Base-by-base conservation (phyloP, 2,113 vertebrate species). In the Oncorhynchus gorbuscha region DNA sequence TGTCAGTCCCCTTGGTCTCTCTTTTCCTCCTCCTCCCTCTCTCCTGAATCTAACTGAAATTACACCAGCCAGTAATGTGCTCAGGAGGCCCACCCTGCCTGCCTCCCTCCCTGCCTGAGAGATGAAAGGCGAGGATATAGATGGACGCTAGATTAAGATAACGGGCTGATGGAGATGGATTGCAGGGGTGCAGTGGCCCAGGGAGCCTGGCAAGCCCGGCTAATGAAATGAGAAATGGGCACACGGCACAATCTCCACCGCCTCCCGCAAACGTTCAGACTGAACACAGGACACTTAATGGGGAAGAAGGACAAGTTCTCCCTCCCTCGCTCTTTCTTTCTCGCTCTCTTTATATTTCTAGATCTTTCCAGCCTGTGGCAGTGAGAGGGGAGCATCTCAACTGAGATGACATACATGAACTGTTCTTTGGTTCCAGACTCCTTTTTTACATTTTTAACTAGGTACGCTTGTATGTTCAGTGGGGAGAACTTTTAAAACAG, bases 211-310 rank as follows among this genome's bases (percentile, higher is more conserved):
- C 32, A 35, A 35, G 30, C 20, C 28, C 16, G 16, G 69, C 85
- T 90, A 90, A 91, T 90, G 84, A 88, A 92, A 93, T 92, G 87
- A 92, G 88, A 87, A 88, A 92, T 89, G 73, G 90, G 84, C 74
- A 69, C 77, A 68, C 80, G 85, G 80, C 77, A 49, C 72, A 75
- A 48, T 5, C 16, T 28, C 12, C 30, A 26, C 55, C 6, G 55
- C 55, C 55, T 32, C 18, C 30, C 55, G 69, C 51, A 48, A 49
- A 39, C 71, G 62, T 28, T 69, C 58, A 18, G 22, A 75, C 55
- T 35, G 18, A 3, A 67, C 61, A 45, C 9, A 45, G 66, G 49
- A 64, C 9, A 13, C 86, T 88, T 87, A 87, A 88, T 84, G 85
- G 82, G 87, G 81, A 79, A 81, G 80, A 79, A 78, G 84, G 73